These are phyloP conservation scores for Willisornis vidua DNA, from an alignment of 2,113 vertebrate genomes.

Conservation along the genomic window DNA sequence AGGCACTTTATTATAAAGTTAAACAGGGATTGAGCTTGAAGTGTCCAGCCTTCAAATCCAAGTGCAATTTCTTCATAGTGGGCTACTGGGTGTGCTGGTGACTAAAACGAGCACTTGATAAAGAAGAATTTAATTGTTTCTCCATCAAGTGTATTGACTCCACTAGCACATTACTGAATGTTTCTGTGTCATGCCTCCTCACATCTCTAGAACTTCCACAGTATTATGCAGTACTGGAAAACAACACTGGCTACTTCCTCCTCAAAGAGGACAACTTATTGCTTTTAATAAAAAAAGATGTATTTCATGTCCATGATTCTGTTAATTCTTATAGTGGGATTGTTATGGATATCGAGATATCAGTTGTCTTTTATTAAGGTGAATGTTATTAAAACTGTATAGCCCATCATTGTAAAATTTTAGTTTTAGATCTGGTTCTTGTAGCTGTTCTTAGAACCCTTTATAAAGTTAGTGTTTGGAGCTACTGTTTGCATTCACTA, in stretches of 20 bases:
- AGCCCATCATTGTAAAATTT: neutral
- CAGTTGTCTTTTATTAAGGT: neutral
- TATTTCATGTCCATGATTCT: neutral
- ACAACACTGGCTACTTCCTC: neutral
- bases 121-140: neutral
- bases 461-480: neutral
- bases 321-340: neutral
- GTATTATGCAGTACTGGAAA: neutral
- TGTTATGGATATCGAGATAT: neutral
- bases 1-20: neutral
- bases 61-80: neutral
- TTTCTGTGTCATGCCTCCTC: fast-evolving
- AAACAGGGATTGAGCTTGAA: neutral
- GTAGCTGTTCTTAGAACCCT: neutral
- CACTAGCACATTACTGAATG: neutral
- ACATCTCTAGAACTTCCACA: neutral
- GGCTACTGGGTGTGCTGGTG: neutral
- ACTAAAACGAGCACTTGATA: neutral
- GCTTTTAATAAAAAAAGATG: neutral
- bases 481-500: neutral
- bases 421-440: neutral
- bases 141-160: neutral
- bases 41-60: neutral
- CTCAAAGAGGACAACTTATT: neutral
- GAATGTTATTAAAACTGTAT: neutral